Percentiles rank a stretch among this genome's conserved stretches.
These are phyloP conservation scores for Sitta carolinensis DNA, from an alignment of 2,797 vertebrate genomes.

Conservation along the genomic window DNA sequence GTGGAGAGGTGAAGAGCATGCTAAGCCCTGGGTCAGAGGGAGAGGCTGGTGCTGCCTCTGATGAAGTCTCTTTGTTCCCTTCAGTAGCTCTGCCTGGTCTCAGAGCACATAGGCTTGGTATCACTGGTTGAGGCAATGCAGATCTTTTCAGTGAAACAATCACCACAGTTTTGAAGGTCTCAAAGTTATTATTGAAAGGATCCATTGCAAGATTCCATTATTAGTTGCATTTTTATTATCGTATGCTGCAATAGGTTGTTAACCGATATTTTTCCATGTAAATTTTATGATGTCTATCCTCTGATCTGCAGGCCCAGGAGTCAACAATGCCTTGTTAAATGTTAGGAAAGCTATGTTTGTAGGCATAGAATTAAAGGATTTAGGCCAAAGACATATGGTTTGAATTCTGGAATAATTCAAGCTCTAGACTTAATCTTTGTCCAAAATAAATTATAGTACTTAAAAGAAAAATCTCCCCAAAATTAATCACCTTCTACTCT, in stretches of 20 bases:
- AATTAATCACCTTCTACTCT: not conserved
- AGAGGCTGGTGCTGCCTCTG: not conserved
- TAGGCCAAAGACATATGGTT: not conserved
- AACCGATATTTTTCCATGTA: not conserved
- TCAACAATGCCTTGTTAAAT: not conserved
- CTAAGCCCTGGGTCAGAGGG: not conserved
- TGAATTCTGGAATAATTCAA: not conserved
- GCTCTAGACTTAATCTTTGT: not conserved
- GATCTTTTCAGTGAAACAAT: not conserved
- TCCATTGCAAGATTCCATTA: too few relatives aligned
- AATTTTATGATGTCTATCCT: not conserved
- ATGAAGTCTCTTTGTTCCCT: not conserved
- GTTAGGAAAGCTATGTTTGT: not conserved
- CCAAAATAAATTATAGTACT: not conserved
- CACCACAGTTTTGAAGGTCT: not conserved
- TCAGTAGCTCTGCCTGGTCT: not conserved
- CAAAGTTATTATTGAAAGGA: not conserved
- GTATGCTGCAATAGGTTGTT: fast-evolving
- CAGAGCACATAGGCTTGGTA: too few relatives aligned
- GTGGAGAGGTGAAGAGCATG: not conserved
- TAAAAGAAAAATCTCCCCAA: fast-evolving
- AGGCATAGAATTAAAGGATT: not conserved
- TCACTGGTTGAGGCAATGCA: fast-evolving
- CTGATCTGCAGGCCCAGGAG: not conserved
- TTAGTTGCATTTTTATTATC: not conserved